Conservation (phyloP, 1,140 invertebrate species). For the Drosophila baimaii region DNA sequence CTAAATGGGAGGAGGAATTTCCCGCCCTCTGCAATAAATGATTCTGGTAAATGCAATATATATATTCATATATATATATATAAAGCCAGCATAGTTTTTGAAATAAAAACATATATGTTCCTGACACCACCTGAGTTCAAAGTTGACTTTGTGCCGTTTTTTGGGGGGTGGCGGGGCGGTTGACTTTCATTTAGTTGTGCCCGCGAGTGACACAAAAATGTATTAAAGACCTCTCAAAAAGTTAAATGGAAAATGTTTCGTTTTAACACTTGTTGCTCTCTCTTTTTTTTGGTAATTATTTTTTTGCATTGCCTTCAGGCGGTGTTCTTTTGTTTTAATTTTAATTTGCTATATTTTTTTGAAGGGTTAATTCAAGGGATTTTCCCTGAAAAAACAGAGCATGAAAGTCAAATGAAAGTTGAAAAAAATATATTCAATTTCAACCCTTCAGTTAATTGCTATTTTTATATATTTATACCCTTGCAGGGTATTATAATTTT, state of each 20-base stretch:
- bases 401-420: not conserved
- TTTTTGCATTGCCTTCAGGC: not conserved
- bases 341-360: no score
- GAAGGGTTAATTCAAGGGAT: conserved; percentile 19
- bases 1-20: no score
- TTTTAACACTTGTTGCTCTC: conserved; percentile 18
- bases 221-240: conserved; percentile 8
- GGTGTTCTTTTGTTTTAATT: not conserved
- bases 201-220: conserved; percentile 19
- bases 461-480: not conserved
- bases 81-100: no score
- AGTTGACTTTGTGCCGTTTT: conserved; percentile 14
- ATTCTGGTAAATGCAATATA: no score
- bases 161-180: no score
- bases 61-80: no score
- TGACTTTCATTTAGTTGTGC: conserved; percentile 10
- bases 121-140: not conserved
- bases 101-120: conserved; percentile 1
- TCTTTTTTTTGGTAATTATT: not conserved
- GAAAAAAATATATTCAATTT: not conserved
- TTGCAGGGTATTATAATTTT: not conserved
- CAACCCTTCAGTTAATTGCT: not conserved
- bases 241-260: not conserved
- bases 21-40: no score
- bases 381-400: not conserved